Conservation (phyloP, 2,888 invertebrate genomes). For the Apamea anceps region DNA sequence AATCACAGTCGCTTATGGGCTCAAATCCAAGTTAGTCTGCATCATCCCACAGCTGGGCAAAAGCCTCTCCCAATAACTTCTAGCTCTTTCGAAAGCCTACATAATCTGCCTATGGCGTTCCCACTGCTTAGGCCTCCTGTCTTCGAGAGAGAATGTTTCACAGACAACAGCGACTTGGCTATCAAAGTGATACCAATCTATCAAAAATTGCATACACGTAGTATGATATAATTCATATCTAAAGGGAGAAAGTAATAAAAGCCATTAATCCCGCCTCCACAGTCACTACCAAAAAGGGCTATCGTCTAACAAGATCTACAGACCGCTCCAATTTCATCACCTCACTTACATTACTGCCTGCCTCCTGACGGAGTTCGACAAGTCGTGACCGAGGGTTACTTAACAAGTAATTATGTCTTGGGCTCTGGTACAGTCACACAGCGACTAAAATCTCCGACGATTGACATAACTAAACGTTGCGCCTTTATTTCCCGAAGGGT, state of each 20-base stretch:
- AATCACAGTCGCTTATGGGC: neutral
- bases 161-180: neutral
- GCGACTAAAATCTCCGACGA: neutral
- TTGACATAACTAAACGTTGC: neutral
- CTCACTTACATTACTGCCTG: conserved; percentile 22
- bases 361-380: conserved; percentile 40
- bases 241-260: conserved; percentile 39
- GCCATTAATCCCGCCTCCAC: conserved; percentile 18
- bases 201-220: neutral
- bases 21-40: neutral
- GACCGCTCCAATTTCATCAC: conserved; percentile 57
- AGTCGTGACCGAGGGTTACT: conserved; percentile 63
- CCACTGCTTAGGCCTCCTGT: neutral
- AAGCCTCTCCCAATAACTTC: no score
- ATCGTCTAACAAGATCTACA: conserved; percentile 54
- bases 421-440: conserved; percentile 20
- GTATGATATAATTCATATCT: conserved; percentile 12
- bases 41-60: no score
- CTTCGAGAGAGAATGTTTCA: neutral
- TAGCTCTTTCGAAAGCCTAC: no score
- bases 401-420: conserved; percentile 58
- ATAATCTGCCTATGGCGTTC: neutral
- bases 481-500: neutral
- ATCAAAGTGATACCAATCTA: neutral
- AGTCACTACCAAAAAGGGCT: conserved; percentile 42